Conservation (phyloP, 2,797 vertebrate species). For the Nyctalus aviator region DNA sequence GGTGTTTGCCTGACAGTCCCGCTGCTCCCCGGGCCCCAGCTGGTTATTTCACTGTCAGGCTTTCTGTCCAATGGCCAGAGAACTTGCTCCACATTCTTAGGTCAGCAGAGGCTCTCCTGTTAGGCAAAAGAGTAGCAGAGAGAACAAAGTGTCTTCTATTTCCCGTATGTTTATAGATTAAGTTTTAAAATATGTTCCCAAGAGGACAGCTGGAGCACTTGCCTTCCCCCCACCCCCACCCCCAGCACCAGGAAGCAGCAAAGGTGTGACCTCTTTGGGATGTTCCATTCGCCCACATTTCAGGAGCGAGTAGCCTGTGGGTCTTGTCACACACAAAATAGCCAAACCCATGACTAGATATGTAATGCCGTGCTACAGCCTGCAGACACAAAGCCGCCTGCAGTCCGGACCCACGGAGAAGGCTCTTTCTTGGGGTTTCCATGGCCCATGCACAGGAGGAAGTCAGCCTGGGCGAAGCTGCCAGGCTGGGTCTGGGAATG, state of each 20-base stretch:
- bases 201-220: conserved; percentile 1
- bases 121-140: conserved; percentile 1
- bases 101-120: not conserved
- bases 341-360: not conserved
- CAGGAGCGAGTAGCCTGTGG: not conserved
- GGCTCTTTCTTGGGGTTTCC: not conserved
- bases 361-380: not conserved
- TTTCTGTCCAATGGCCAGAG: not conserved
- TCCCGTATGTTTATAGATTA: not conserved
- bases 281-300: conserved; percentile 18
- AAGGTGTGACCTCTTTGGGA: conserved; percentile 24
- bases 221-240: not conserved
- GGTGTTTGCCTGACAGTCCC: not conserved
- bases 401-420: not conserved
- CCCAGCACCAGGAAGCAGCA: not conserved
- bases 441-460: not conserved
- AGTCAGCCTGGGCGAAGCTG: not conserved
- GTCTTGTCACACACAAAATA: not conserved
- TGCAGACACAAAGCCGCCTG: not conserved
- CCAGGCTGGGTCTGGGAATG: not conserved
- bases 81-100: not conserved
- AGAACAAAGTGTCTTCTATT: not conserved
- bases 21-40: not conserved
- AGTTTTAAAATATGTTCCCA: conserved; percentile 55
- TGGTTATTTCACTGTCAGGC: not conserved